Conservation (phyloP, 2,797 vertebrate genomes). For the Liparis tanakae region DNA sequence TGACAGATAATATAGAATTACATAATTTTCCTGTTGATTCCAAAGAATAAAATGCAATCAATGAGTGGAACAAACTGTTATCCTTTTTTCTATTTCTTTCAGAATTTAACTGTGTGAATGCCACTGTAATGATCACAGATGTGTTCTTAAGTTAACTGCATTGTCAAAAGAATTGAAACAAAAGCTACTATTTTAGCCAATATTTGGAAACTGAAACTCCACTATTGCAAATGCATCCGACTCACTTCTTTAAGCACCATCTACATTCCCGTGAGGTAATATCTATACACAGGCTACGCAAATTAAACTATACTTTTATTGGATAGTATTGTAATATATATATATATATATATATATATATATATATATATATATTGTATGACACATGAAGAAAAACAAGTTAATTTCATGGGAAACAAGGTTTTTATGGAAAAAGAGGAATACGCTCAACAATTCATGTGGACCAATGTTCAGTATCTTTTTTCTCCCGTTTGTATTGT, state of each 20-base stretch:
- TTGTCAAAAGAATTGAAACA: no score
- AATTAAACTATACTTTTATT: constrained; percentile 46
- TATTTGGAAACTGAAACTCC: background rate
- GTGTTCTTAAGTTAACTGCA: no score
- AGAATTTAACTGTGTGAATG: background rate
- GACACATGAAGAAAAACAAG: constrained; percentile 30
- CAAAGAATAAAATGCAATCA: background rate
- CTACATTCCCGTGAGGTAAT: background rate
- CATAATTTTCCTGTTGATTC: accelerated
- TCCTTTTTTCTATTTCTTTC: background rate
- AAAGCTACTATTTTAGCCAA: background rate
- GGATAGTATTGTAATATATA: constrained; percentile 14
- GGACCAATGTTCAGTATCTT: background rate
- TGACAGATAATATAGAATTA: background rate
- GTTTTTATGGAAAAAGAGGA: background rate
- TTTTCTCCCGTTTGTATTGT: background rate
- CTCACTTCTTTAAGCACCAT: background rate
- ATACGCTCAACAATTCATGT: constrained; percentile 1
- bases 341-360: no score
- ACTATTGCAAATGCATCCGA: no score
- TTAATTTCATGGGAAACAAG: constrained; percentile 33
- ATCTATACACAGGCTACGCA: background rate
- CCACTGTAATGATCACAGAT: no score
- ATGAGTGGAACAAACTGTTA: background rate
- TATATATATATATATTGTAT: constrained; percentile 3